Conservation (phyloP, 2,113 vertebrate genomes). For the Pica pica region DNA sequence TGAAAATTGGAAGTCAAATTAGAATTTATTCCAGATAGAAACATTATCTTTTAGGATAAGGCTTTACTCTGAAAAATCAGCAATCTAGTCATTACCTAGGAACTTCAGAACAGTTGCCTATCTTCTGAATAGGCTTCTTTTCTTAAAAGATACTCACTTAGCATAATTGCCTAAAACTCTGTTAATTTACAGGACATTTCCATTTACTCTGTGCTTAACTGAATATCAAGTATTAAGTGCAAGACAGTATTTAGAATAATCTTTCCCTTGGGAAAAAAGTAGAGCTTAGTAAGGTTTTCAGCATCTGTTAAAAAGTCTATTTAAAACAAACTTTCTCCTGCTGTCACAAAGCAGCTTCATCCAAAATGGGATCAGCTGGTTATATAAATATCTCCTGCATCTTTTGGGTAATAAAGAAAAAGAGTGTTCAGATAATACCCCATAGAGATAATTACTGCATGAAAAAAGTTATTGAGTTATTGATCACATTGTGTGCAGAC, state of each 20-base stretch:
- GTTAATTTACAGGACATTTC: not conserved
- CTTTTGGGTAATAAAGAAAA: conserved; percentile 82
- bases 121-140: not conserved
- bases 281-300: conserved; percentile 47
- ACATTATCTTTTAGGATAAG: not conserved
- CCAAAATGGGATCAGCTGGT: conserved; percentile 82
- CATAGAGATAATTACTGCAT: conserved; percentile 84
- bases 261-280: conserved; percentile 22
- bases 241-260: not conserved
- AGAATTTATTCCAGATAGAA: not conserved
- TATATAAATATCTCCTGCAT: conserved; percentile 79
- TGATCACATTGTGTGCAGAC: conserved; percentile 81
- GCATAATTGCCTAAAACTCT: conserved; percentile 17
- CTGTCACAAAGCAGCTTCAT: conserved; percentile 72
- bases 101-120: not conserved
- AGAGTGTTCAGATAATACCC: conserved; percentile 82
- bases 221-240: not conserved
- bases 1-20: conserved; percentile 22
- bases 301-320: conserved; percentile 68
- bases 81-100: not conserved
- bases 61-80: not conserved
- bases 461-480: conserved; percentile 94
- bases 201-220: not conserved
- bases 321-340: conserved; percentile 75
- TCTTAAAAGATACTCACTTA: not conserved